These are phyloP conservation scores for Lacerta viridis DNA, from an alignment of 2,797 vertebrate genomes.

Conservation along the genomic window DNA sequence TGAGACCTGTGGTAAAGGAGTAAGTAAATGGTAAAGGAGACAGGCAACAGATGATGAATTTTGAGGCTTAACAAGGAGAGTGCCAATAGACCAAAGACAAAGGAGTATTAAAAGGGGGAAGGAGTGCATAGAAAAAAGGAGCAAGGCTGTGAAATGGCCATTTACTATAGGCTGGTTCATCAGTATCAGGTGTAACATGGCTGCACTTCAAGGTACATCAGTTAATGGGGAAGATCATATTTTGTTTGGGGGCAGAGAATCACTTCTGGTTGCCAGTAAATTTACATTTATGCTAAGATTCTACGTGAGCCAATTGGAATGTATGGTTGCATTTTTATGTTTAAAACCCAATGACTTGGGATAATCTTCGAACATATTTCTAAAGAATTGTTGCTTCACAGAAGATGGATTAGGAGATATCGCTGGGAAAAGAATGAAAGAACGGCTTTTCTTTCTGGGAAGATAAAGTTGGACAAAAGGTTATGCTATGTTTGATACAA, in stretches of 20 bases:
- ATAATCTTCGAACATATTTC: neutral
- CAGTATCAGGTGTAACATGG: neutral
- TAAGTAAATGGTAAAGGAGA: too few relatives aligned
- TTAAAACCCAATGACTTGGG: neutral
- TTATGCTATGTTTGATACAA: neutral
- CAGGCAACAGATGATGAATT: too few relatives aligned
- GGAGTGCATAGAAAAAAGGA: too few relatives aligned
- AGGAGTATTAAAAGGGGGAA: too few relatives aligned
- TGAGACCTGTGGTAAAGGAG: too few relatives aligned
- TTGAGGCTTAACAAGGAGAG: too few relatives aligned
- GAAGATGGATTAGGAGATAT: neutral
- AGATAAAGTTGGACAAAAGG: neutral
- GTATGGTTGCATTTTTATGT: neutral
- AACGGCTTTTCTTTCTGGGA: neutral
- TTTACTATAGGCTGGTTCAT: neutral
- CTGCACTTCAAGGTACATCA: too few relatives aligned
- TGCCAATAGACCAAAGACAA: too few relatives aligned
- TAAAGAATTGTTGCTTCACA: neutral
- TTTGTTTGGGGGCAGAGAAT: neutral
- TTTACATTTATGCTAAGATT: neutral
- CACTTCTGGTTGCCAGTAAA: neutral
- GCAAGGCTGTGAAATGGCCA: neutral
- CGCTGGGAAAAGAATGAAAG: neutral
- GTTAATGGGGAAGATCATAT: too few relatives aligned
- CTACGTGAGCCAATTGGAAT: neutral